phyloP scores from a whole-genome alignment of 2,888 invertebrate species.

The Neelides folsomi region DNA sequence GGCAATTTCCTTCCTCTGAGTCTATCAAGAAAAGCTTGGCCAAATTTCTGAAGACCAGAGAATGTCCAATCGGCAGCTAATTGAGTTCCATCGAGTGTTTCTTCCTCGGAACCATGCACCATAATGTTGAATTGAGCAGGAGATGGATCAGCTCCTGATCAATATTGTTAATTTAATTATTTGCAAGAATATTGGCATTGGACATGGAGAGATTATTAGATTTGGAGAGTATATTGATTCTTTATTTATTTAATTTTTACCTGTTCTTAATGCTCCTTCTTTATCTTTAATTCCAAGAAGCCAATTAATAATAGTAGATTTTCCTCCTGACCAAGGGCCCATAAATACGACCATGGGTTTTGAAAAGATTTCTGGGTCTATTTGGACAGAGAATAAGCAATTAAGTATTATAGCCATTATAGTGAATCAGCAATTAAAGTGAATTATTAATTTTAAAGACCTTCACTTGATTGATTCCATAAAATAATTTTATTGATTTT shows the following conservation, averaged over 20 bases:
- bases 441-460: neutral
- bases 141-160: constrained; percentile 76
- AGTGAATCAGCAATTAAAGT: neutral
- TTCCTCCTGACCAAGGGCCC: constrained; percentile 95
- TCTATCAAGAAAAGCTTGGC: constrained; percentile 72
- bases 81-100: constrained; percentile 79
- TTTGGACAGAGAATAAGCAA: neutral
- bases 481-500: constrained; percentile 6
- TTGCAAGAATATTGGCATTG: neutral
- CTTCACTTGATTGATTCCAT: neutral
- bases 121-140: constrained; percentile 84
- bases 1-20: constrained; percentile 67
- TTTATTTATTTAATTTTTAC: constrained; percentile 40
- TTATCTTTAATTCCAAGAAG: constrained; percentile 74
- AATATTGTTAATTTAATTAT: too few relatives aligned
- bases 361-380: constrained; percentile 84
- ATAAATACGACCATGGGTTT: constrained; percentile 84
- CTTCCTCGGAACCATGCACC: constrained; percentile 73
- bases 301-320: constrained; percentile 87
- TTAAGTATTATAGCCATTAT: neutral
- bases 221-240: too few relatives aligned
- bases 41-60: constrained; percentile 85
- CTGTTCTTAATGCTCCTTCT: constrained; percentile 68
- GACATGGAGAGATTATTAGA: too few relatives aligned
- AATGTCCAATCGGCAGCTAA: constrained; percentile 91